Evolutionary conservation across 2,113 vertebrate genomes (phyloP), one percentile per base, ranked within the genome.

Genomic region (Channa maculata): DNA sequence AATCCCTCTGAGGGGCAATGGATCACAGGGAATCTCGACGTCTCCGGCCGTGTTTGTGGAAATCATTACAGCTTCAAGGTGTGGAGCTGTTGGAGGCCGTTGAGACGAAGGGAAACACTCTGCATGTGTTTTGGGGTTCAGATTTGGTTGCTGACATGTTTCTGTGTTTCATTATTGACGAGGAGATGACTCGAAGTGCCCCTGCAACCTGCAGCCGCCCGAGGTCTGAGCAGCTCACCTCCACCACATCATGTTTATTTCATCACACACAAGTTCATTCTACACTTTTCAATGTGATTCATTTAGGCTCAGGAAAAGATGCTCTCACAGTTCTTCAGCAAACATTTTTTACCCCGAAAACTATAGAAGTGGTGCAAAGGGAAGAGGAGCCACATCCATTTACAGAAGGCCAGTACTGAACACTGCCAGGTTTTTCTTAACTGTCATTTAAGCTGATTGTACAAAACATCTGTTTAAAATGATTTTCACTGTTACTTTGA

Each of bases 151-250:
- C 66, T 50, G n/a, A 64, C 65, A 53, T 24, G 49, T 71, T 82
- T 65, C 65, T 75, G 13, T 77, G 80, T 70, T 83, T 60, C 41
- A 83, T 77, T 77, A 83, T 78, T 83, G 64, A 83, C 54, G 68
- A 67, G 48, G 68, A 77, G 67, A 66, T 43, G 37, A 62, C 15
- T 33, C 5, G 51, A 48, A 73, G 49, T 49, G 41, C 59, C 75
- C 37, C 75, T 62, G 39, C 54, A 3, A 12, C 65, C 43, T 15
- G 46, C 41, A 43, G 41, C 43, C 41, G 34, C 57, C 43, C 0
- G 46, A 50, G 41, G 24, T 24, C 24, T 24, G 49, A 45, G 5
- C 44, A 1, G n/a, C 48, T 60, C 62, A 8, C 62, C 68, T 48
- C 62, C 60, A 14, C 52, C 60, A 14, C 15, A 24, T 36, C 3